phyloP scores from a whole-genome alignment of 2,797 vertebrate genomes.

The Pipistrellus kuhlii region DNA sequence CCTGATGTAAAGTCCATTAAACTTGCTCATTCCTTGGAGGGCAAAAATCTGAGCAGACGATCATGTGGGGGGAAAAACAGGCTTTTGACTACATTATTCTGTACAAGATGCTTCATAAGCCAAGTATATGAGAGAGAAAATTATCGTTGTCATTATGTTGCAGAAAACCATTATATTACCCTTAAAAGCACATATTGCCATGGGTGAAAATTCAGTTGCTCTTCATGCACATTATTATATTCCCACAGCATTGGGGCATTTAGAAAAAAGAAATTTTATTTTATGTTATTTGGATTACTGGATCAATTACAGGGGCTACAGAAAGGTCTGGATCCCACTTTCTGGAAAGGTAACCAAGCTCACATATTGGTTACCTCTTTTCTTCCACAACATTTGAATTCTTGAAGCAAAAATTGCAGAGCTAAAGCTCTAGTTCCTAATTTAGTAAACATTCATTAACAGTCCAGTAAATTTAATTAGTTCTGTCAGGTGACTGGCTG shows the following conservation, averaged over 20 bases:
- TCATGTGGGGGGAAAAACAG: neutral
- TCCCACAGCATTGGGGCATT: neutral
- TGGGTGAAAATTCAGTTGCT: neutral
- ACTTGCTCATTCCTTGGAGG: neutral
- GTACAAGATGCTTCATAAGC: neutral
- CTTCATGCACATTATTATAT: neutral
- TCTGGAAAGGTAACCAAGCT: neutral
- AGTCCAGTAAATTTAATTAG: slow-evolving; percentile 37
- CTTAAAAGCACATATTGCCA: neutral
- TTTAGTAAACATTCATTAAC: slow-evolving; percentile 56
- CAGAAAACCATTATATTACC: neutral
- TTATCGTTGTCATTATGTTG: neutral
- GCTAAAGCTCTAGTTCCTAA: neutral
- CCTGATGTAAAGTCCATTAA: neutral
- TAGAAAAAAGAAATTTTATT: neutral
- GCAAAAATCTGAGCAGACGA: slow-evolving; percentile 15
- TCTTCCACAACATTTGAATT: neutral
- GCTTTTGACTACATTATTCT: neutral
- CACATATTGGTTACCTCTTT: neutral
- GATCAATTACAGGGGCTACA: neutral
- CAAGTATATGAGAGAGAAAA: neutral
- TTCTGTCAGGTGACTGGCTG: slow-evolving; percentile 70
- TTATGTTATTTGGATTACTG: neutral
- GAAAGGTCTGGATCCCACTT: neutral
- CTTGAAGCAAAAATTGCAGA: slow-evolving; percentile 14